phyloP scores from a whole-genome alignment of 2,113 vertebrate genomes.

The Machaerirhynchus nigripectus region DNA sequence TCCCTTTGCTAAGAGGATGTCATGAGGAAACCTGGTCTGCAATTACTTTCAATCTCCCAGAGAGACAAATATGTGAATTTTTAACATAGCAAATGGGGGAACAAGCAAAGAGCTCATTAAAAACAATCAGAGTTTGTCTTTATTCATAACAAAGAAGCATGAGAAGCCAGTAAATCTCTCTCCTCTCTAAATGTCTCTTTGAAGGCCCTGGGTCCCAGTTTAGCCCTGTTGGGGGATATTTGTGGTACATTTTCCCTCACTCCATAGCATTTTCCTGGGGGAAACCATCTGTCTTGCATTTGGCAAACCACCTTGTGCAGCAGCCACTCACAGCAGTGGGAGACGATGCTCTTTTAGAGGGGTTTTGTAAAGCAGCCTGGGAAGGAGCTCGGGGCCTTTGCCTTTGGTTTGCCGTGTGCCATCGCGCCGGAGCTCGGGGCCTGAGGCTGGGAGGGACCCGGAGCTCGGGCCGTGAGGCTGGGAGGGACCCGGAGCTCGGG shows the following conservation, averaged over 20 bases:
- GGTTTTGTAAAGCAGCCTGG: neutral
- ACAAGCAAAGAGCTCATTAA: neutral
- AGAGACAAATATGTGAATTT: neutral
- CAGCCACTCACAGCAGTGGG: fast-evolving
- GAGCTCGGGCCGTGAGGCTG: too few species aligned
- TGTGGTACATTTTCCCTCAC: neutral
- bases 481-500: too few species aligned
- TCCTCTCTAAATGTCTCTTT: neutral
- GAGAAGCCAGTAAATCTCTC: neutral
- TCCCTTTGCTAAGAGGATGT: neutral
- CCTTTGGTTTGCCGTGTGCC: neutral
- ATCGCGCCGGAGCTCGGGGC: fast-evolving
- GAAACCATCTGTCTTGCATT: neutral
- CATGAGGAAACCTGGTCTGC: neutral
- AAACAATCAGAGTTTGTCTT: neutral
- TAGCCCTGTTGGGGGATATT: neutral
- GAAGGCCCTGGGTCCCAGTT: neutral
- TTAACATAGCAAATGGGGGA: neutral
- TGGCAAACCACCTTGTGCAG: neutral
- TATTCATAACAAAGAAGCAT: neutral
- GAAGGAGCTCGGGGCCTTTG: neutral
- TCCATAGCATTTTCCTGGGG: neutral
- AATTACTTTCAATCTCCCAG: neutral
- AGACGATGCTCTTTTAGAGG: neutral
- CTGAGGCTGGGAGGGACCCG: neutral